These are phyloP conservation scores for Coptotermes formosanus DNA, from an alignment of 1,140 invertebrate genomes.

Conservation along the genomic window DNA sequence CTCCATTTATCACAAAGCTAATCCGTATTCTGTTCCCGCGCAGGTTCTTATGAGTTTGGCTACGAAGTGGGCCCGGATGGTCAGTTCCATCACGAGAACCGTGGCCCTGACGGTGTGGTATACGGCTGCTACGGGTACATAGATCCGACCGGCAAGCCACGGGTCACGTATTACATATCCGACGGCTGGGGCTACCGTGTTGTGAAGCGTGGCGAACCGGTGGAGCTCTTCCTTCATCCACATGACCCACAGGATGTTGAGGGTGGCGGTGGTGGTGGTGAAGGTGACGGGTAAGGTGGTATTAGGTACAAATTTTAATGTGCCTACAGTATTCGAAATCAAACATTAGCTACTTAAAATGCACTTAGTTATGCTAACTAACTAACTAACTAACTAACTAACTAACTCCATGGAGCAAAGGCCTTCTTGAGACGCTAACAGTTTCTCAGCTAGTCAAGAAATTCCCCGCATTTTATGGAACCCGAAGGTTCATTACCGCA, in stretches of 20 bases:
- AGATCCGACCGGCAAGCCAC: conserved; percentile 61
- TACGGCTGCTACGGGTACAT: conserved; percentile 78
- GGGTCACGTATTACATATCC: conserved; percentile 72
- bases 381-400: too few species aligned
- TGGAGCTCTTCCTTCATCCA: conserved; percentile 63
- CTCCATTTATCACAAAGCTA: too few species aligned
- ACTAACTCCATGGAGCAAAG: too few species aligned
- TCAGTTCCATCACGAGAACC: conserved; percentile 75
- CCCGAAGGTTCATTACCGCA: too few species aligned
- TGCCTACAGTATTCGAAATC: too few species aligned
- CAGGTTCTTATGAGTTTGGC: conserved; percentile 69
- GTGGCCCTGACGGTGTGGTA: conserved; percentile 69
- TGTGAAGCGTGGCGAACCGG: conserved; percentile 62
- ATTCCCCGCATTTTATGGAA: too few species aligned
- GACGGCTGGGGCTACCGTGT: conserved; percentile 75
- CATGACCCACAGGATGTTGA: conserved; percentile 39
- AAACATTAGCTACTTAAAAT: too few species aligned
- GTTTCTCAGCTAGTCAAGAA: too few species aligned
- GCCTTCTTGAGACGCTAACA: too few species aligned
- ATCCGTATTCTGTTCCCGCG: neutral
- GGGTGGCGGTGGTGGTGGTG: neutral
- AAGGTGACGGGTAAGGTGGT: neutral
- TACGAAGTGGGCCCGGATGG: conserved; percentile 70
- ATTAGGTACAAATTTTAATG: neutral
- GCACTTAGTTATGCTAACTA: too few species aligned